Base-by-base conservation (phyloP, 2,888 invertebrate species). In the Hirtodrosophila cameraria region DNA sequence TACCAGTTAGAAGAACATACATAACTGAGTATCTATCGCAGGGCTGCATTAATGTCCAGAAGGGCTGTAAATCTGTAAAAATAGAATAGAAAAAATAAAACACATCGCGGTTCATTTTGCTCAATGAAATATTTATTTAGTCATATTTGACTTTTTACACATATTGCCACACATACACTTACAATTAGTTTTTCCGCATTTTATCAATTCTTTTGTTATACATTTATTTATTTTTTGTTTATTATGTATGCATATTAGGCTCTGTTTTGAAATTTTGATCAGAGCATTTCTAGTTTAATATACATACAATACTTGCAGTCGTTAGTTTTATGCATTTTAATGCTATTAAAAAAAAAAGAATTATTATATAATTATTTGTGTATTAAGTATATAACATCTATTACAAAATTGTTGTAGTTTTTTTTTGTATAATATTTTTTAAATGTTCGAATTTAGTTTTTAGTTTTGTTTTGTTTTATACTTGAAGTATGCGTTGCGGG, bases 271-370 rank as follows among this genome's bases (percentile, higher is more conserved):
- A 42, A 11, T 54, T 62, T 57, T 64, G n/a, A 62, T 78, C 52
- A 48, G 52, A 59, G 41, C 75, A 57, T 75, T 78, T 75, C 76
- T 63, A 68, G 58, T 58, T 68, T 41, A 52, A 12, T 46, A 12
- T 46, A 69, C 64, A 62, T 61, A 83, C 81, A 59, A 79, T 76
- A 68, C 61, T 71, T 69, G 73, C 77, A 77, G 80, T 83, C 83
- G 70, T 74, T 72, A 74, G 71, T 69, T 59, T 49, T 38, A 64
- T 43, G 75, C 58, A 13, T 30, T 39, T 59, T 69, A 63, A 59
- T 59, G 39, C 63, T 69, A 68, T 36, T 52, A 8, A 28, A 60
- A 75, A 59, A 63, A 54, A 62, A 66, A 49, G 45, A 33, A 35
- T 2, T 25, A 12, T 30, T n/a, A 43, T 50, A 38, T 52, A 16